Percentiles rank a stretch among this genome's conserved stretches.
Conservation (phyloP, 2,113 vertebrate genomes). For the Pogonocichla stellata region DNA sequence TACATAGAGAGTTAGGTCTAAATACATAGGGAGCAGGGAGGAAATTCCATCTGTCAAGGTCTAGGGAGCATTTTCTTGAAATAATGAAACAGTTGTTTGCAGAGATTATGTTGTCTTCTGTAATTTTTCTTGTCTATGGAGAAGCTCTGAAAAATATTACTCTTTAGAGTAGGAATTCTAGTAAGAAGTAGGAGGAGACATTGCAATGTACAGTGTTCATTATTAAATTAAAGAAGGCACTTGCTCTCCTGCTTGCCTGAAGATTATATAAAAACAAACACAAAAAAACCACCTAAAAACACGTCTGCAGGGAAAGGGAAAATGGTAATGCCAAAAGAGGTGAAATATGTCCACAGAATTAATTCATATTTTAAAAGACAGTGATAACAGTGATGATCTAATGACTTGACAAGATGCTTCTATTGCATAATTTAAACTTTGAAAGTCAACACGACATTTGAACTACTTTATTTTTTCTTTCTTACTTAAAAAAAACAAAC, state of each 20-base stretch:
- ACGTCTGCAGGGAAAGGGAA: neutral
- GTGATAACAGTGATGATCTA: neutral
- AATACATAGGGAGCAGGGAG: neutral
- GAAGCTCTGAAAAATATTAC: neutral
- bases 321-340: neutral
- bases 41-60: neutral
- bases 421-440: neutral
- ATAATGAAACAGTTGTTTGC: neutral
- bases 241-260: conserved; percentile 28
- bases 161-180: neutral
- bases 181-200: neutral
- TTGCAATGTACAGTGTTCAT: neutral
- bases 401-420: neutral
- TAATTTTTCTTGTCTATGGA: neutral
- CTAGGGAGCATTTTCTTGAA: neutral
- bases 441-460: neutral
- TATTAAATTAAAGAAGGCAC: conserved; percentile 59
- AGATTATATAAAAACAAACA: neutral
- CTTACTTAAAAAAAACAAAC: neutral
- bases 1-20: neutral
- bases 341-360: neutral
- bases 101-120: neutral
- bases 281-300: neutral
- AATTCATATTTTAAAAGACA: neutral
- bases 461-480: neutral